Conservation (phyloP, 2,888 invertebrate species). For the Agonopterix alstromeriana region DNA sequence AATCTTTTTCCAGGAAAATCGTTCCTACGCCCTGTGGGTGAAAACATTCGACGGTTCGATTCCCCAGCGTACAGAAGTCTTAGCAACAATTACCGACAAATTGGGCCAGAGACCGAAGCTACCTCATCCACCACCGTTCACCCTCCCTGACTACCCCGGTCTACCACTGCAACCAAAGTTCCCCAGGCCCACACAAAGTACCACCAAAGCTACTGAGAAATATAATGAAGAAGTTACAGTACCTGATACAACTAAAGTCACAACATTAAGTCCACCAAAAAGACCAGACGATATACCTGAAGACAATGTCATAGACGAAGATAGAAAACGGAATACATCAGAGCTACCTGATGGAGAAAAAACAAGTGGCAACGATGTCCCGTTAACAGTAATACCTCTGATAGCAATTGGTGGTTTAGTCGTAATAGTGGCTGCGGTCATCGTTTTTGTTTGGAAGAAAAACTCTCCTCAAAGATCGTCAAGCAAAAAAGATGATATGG, state of each 20-base stretch:
- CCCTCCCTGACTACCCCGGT: constrained; percentile 29
- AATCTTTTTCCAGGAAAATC: constrained; percentile 46
- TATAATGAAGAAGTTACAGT: constrained; percentile 36
- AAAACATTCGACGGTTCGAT: constrained; percentile 58
- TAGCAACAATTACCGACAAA: constrained; percentile 53
- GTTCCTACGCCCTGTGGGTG: constrained; percentile 62
- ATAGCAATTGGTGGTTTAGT: constrained; percentile 83
- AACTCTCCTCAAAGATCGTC: constrained; percentile 81
- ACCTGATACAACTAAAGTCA: constrained; percentile 43
- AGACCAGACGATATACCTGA: constrained; percentile 36
- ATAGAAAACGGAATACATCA: constrained; percentile 25
- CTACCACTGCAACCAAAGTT: constrained; percentile 31
- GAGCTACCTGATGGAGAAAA: constrained; percentile 47
- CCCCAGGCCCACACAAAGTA: constrained; percentile 32
- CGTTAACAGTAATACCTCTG: constrained; percentile 83
- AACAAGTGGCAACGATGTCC: constrained; percentile 64
- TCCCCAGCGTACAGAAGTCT: constrained; percentile 57
- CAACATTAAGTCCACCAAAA: constrained; percentile 37
- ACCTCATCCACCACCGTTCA: constrained; percentile 43
- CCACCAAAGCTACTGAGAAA: constrained; percentile 46
- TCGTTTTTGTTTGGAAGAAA: constrained; percentile 83
- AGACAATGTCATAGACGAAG: constrained; percentile 27
- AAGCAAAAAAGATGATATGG: constrained; percentile 85
- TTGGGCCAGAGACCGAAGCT: constrained; percentile 40
- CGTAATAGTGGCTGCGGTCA: constrained; percentile 80